A percentile compares a stretch with the other conserved stretches of the same genome.
Conservation (phyloP, 92 coral and sea anemone species). For the Palythoa grandiflora region DNA sequence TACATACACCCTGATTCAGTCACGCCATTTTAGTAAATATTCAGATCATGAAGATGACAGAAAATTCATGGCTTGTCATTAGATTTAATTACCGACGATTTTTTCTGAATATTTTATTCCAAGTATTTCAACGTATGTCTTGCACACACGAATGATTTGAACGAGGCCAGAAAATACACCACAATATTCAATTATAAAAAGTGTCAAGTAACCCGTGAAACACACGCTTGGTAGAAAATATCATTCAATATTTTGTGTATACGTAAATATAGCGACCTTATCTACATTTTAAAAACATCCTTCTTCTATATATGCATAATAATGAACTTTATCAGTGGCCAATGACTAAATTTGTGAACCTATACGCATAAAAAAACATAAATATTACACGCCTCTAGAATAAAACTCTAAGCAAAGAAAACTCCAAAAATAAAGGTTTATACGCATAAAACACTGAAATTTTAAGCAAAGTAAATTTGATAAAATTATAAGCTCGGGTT, state of each 20-base stretch:
- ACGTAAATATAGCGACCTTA: slow-evolving; percentile 14
- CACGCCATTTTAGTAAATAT: neutral
- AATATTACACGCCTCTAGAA: neutral
- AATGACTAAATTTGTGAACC: neutral
- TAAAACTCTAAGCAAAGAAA: neutral
- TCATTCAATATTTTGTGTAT: neutral
- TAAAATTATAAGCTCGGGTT: neutral
- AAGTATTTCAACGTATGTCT: neutral
- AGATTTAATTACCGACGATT: neutral
- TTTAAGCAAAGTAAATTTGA: neutral
- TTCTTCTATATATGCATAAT: slow-evolving; percentile 10
- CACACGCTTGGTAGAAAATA: neutral
- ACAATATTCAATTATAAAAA: neutral
- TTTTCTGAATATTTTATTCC: slow-evolving; percentile 6
- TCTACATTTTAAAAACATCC: slow-evolving; percentile 21
- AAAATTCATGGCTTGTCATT: neutral
- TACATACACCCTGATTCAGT: neutral
- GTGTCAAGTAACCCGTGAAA: neutral
- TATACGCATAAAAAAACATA: slow-evolving; percentile 12
- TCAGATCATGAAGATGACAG: neutral
- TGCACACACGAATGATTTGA: neutral
- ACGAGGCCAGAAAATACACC: neutral
- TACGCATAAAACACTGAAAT: neutral
- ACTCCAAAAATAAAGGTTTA: neutral
- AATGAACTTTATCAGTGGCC: slow-evolving; percentile 12